Percentiles rank a stretch among this genome's conserved stretches.
Conservation (phyloP, 2,797 vertebrate species). For the Varecia variegata region DNA sequence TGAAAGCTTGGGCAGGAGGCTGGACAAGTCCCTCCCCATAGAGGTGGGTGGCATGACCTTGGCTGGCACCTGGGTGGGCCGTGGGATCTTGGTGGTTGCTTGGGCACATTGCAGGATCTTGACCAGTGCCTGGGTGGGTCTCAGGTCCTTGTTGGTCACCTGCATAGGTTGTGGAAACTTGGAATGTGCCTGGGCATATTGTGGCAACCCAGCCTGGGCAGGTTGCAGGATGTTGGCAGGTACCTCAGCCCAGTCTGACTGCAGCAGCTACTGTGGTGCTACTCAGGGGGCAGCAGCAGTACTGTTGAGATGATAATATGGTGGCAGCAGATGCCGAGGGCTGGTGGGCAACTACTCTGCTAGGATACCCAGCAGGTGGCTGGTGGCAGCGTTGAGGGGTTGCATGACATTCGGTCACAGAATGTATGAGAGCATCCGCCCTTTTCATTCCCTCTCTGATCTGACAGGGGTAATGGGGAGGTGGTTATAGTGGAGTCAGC, state of each 20-base stretch:
- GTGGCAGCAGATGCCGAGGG: not conserved
- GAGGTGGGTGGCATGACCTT: not conserved
- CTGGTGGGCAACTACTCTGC: not conserved
- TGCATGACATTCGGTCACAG: not conserved
- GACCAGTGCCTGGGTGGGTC: not conserved
- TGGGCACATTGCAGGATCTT: not conserved
- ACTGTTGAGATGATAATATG: not conserved
- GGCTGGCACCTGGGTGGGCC: not conserved
- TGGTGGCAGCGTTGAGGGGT: not conserved
- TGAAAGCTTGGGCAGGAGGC: not conserved
- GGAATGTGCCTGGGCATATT: not conserved
- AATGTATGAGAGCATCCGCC: no score
- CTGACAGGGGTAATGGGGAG: not conserved
- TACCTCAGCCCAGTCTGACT: not conserved
- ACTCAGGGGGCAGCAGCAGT: not conserved
- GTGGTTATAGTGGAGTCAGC: not conserved
- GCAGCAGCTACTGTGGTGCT: not conserved
- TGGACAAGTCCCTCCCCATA: not conserved
- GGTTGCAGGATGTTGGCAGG: not conserved
- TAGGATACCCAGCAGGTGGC: not conserved
- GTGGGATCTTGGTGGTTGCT: not conserved
- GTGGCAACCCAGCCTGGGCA: not conserved
- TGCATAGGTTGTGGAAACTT: not conserved
- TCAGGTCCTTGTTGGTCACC: not conserved
- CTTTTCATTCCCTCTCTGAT: not conserved